Conservation (phyloP, 2,113 vertebrate genomes). For the Cyanistes caeruleus region DNA sequence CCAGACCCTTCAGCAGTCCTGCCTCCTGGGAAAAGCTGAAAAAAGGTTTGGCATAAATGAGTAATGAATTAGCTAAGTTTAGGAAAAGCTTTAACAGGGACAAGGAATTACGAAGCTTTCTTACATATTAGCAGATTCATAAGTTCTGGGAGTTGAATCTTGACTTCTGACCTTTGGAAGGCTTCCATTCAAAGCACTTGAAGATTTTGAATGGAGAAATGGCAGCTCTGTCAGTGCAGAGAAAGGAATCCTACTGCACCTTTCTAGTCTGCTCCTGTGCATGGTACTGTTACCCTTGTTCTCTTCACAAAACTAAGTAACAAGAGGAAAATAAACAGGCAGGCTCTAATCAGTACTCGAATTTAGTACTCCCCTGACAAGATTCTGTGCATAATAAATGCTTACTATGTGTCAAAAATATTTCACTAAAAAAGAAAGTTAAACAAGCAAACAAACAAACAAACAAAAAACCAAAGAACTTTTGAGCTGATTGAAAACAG, state of each 20-base stretch:
- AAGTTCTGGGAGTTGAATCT: neutral
- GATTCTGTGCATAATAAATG: neutral
- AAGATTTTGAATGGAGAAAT: neutral
- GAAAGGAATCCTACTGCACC: neutral
- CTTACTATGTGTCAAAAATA: neutral
- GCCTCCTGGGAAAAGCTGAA: neutral
- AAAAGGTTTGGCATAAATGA: neutral
- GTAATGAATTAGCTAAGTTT: neutral
- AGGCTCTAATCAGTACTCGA: neutral
- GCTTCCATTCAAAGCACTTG: neutral
- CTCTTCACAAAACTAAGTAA: neutral
- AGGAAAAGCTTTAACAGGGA: neutral
- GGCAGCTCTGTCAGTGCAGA: neutral
- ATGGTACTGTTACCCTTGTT: neutral
- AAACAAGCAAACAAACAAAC: neutral
- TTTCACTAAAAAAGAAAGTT: neutral
- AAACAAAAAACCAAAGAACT: neutral
- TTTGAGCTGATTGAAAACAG: neutral
- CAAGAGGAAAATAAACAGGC: neutral
- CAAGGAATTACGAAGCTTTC: neutral
- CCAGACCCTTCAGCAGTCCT: neutral
- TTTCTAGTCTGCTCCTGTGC: neutral
- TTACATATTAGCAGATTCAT: neutral
- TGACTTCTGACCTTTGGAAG: neutral
- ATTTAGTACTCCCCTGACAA: neutral